These are phyloP conservation scores for Epicampocera succincta DNA, from an alignment of 2,888 invertebrate species.

Conservation along the genomic window DNA sequence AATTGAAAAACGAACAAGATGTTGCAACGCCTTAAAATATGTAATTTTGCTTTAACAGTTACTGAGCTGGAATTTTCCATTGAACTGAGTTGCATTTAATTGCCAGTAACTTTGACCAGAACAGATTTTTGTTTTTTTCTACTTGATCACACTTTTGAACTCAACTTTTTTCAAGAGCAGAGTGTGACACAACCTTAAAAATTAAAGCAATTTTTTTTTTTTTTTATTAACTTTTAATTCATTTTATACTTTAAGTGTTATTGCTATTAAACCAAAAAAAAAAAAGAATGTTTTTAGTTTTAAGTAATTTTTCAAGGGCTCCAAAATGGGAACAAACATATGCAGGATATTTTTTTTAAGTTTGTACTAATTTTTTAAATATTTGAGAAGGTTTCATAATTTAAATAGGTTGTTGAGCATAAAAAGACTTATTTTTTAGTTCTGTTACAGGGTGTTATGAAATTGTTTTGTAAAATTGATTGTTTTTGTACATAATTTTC, in stretches of 20 bases:
- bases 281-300: constrained; percentile 35
- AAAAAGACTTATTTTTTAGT: neutral
- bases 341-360: neutral
- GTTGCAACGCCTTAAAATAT: too few relatives aligned
- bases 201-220: constrained; percentile 45
- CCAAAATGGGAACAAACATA: neutral
- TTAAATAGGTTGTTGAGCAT: constrained; percentile 17
- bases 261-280: neutral
- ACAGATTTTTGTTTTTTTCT: neutral
- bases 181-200: constrained; percentile 55
- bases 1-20: neutral
- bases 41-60: too few relatives aligned
- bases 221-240: constrained; percentile 32
- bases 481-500: constrained; percentile 10
- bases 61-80: too few relatives aligned
- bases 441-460: constrained; percentile 1
- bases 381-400: constrained; percentile 26
- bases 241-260: constrained; percentile 46
- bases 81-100: too few relatives aligned
- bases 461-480: neutral
- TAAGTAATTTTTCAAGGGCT: constrained; percentile 3
- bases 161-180: constrained; percentile 7
- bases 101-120: too few relatives aligned
- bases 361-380: constrained; percentile 13
- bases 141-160: constrained; percentile 13